Base-by-base conservation (phyloP, 1,140 invertebrate genomes). In the Anoplolepis gracilipes region DNA sequence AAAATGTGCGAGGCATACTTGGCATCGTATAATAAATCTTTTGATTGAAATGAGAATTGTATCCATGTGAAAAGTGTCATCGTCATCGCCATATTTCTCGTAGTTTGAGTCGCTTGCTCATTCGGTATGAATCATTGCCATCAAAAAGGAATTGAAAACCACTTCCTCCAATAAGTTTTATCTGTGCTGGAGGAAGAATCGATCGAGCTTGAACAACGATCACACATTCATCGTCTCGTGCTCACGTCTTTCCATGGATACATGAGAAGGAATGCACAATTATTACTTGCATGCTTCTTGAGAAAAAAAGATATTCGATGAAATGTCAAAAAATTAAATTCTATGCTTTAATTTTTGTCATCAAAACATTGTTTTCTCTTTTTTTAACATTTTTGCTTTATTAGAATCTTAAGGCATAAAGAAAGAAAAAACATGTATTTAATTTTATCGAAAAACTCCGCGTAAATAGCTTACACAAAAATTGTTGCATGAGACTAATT, bases 141-240 rank as follows among this genome's bases (percentile, higher is more conserved):
- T n/a, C n/a, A 25, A 61, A 30, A 82, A 49, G 30, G 16, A 81
- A 46, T 62, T 70, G 39, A 46, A 62, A 59, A 65, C 70, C 62
- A 62, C 82, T 87, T 88, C 85, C 90, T 91, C 87, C 90, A 88
- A 91, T 87, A 90, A 85, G 64, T 88, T 49, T 72, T 90, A 84
- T 10, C 90, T 91, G 90, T 90, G 90, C 90, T 91, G 90, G 89
- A 91, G 90, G 87, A 88, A 90, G 75, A 61, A 64, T 61, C 22
- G 59, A 69, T 87, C n/a, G 57, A 42, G 64, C 82, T 85, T 70
- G 49, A 82, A 46, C 61, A 55, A 79, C 3, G 67, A 59, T 81
- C 59, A 22, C 42, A n/a, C 28, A 22, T 72, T 82, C 42, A 55
- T 61, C 28, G 55, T 70, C 70, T 78, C 30, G 25, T 67, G 8